A percentile compares a stretch with the other conserved stretches of the same genome.
Conservation (phyloP, 2,797 vertebrate genomes). For the Takifugu ocellatus region DNA sequence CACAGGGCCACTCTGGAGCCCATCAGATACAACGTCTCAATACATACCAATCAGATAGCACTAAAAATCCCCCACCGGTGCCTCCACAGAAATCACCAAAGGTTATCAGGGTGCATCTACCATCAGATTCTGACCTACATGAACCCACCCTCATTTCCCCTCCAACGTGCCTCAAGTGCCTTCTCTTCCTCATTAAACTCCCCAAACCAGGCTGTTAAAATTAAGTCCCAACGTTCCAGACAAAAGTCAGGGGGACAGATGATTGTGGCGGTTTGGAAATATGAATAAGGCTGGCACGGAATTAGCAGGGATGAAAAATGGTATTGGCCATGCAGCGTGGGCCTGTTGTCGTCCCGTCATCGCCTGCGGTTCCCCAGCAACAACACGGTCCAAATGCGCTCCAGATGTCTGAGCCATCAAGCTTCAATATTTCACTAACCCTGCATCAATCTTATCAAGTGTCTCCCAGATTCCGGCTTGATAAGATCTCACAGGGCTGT, state of each 20-base stretch:
- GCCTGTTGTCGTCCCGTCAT: conserved; percentile 67
- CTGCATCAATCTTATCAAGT: conserved; percentile 74
- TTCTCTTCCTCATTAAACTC: conserved; percentile 80
- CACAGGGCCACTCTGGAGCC: conserved; percentile 86
- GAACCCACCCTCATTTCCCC: conserved; percentile 59
- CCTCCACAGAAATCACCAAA: conserved; percentile 85
- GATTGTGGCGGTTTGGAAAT: conserved; percentile 44
- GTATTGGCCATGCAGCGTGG: conserved; percentile 69
- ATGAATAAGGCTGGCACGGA: conserved; percentile 51
- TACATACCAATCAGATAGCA: conserved; percentile 84
- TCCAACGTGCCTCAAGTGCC: conserved; percentile 60
- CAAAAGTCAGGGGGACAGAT: conserved; percentile 24
- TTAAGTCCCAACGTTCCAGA: conserved; percentile 23
- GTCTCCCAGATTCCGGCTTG: conserved; percentile 69
- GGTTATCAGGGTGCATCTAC: conserved; percentile 97
- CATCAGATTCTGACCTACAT: conserved; percentile 83
- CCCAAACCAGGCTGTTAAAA: conserved; percentile 60
- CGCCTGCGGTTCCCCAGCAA: conserved; percentile 67
- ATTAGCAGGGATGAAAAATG: conserved; percentile 62
- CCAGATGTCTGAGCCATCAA: conserved; percentile 77
- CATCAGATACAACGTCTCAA: conserved; percentile 87
- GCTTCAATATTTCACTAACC: conserved; percentile 74
- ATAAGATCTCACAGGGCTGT: conserved; percentile 68
- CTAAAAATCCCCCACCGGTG: conserved; percentile 81
- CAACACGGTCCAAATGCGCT: conserved; percentile 74